These are phyloP conservation scores for Cryptus viduatorius DNA, from an alignment of 2,888 invertebrate species.

Conservation along the genomic window DNA sequence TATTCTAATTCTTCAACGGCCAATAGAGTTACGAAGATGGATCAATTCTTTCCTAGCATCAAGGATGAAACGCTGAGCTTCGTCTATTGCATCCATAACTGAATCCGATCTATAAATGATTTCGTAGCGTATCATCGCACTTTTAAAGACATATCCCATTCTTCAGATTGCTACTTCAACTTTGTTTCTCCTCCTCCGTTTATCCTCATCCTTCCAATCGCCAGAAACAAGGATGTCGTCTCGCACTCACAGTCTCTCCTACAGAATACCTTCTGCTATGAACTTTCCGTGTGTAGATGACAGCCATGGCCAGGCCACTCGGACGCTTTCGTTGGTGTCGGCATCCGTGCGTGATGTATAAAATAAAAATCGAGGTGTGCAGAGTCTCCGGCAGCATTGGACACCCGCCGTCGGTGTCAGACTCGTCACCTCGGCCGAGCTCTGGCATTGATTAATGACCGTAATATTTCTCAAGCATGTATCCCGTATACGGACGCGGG, in stretches of 20 bases:
- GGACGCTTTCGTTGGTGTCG: constrained; percentile 33
- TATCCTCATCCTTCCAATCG: constrained; percentile 65
- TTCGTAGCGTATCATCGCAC: constrained; percentile 48
- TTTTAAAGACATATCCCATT: constrained; percentile 54
- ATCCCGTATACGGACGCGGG: constrained; percentile 71
- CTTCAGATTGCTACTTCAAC: constrained; percentile 19
- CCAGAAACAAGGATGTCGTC: constrained; percentile 57
- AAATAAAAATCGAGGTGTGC: constrained; percentile 74
- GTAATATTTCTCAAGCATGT: constrained; percentile 76
- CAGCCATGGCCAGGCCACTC: constrained; percentile 47
- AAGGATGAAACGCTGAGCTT: background rate
- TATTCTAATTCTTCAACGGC: no score
- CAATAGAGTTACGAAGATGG: no score
- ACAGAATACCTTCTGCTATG: constrained; percentile 29
- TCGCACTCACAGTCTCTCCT: constrained; percentile 75
- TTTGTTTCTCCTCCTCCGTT: constrained; percentile 64
- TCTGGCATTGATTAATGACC: constrained; percentile 82
- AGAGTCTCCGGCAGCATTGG: constrained; percentile 11
- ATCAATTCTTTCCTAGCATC: no score
- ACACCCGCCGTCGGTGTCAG: constrained; percentile 72
- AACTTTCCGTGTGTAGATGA: constrained; percentile 41
- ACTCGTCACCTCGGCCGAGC: constrained; percentile 78
- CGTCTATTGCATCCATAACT: constrained; percentile 65
- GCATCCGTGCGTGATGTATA: constrained; percentile 46
- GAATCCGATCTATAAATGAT: constrained; percentile 57